Conservation (phyloP, 2,797 vertebrate species). For the Macroramphosus scolopax region DNA sequence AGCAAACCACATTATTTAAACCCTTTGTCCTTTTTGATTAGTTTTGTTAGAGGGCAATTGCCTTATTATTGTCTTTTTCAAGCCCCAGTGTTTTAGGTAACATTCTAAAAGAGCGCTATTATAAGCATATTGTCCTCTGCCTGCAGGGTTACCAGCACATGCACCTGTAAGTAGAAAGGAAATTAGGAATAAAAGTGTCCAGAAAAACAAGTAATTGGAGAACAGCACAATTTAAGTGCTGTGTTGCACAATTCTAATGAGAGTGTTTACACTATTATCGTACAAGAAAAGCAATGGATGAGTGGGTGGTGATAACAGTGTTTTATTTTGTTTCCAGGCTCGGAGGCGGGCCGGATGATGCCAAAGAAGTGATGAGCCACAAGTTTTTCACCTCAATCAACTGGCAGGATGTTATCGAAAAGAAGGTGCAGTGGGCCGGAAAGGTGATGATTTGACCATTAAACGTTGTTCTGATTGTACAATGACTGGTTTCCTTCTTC, state of each 20-base stretch:
- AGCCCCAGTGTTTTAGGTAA: slow-evolving; percentile 36
- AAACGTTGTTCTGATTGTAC: neutral
- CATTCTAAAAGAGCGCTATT: slow-evolving; percentile 39
- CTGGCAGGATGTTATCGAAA: slow-evolving; percentile 92
- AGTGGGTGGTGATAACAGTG: too few relatives aligned
- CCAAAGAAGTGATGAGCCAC: slow-evolving; percentile 94
- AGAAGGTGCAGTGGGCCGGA: slow-evolving; percentile 74
- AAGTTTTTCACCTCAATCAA: slow-evolving; percentile 88
- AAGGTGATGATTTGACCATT: neutral
- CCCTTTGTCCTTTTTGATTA: slow-evolving; percentile 44
- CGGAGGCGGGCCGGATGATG: slow-evolving; percentile 88
- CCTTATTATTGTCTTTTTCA: slow-evolving; percentile 56
- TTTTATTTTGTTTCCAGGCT: slow-evolving; percentile 76
- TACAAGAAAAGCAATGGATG: slow-evolving; percentile 13
- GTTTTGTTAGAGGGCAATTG: slow-evolving; percentile 45
- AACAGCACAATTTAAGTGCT: slow-evolving; percentile 9
- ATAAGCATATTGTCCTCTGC: slow-evolving; percentile 40
- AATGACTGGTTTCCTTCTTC: neutral
- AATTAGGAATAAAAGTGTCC: slow-evolving; percentile 42
- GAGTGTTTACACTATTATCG: slow-evolving; percentile 15
- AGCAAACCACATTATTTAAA: slow-evolving; percentile 47
- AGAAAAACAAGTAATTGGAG: slow-evolving; percentile 21
- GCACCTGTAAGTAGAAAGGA: slow-evolving; percentile 32
- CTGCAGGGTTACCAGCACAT: slow-evolving; percentile 22
- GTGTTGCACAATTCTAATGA: slow-evolving; percentile 14